These are phyloP conservation scores for Patella pellucida DNA, from an alignment of 2,888 invertebrate genomes.

Conservation along the genomic window DNA sequence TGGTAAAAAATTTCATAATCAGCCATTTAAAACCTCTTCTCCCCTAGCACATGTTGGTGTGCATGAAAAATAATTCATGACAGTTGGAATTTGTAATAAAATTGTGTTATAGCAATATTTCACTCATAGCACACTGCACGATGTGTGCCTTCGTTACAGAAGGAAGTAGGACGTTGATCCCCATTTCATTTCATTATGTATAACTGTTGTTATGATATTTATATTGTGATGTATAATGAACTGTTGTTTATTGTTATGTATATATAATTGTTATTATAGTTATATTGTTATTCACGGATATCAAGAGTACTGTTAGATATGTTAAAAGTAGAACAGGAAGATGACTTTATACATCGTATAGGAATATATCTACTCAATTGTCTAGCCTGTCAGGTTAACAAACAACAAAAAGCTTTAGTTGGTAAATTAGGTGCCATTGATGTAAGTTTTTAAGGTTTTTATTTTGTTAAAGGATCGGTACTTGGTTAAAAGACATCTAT, in stretches of 20 bases:
- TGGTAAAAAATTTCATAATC: no score
- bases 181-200: no score
- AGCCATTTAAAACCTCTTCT: no score
- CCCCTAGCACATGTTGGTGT: no score
- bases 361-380: conserved; percentile 95
- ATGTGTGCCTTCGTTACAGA: no score
- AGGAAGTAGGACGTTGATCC: no score
- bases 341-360: conserved; percentile 93
- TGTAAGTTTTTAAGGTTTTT: conserved; percentile 48
- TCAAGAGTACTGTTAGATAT: conserved; percentile 87
- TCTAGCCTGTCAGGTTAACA: conserved; percentile 95
- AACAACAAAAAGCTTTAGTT: conserved; percentile 89
- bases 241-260: conserved; percentile 76
- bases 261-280: conserved; percentile 74
- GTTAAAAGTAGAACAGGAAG: conserved; percentile 83
- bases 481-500: background rate
- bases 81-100: no score
- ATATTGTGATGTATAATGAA: conserved; percentile 93
- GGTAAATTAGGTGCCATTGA: conserved; percentile 86
- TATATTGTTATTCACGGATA: conserved; percentile 90
- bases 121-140: no score
- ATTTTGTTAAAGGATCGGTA: background rate
- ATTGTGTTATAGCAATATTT: no score
- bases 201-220: no score
- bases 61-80: no score